Conservation (phyloP, 2,797 vertebrate species). For the Remorina albescens region DNA sequence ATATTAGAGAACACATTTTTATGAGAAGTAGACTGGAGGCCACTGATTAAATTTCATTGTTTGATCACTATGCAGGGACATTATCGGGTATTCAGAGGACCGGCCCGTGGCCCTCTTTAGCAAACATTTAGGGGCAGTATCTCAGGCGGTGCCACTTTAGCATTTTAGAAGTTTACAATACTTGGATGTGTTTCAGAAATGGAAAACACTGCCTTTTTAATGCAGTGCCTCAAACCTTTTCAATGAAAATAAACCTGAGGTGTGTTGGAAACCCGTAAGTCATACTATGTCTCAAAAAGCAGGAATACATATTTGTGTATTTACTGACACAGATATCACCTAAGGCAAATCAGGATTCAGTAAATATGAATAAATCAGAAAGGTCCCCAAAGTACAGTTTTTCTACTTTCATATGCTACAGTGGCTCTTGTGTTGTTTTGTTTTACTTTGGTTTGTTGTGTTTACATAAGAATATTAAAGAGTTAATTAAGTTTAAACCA, state of each 20-base stretch:
- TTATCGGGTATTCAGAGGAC: slow-evolving; percentile 72
- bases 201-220: slow-evolving; percentile 24
- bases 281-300: slow-evolving; percentile 54
- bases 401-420: slow-evolving; percentile 56
- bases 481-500: slow-evolving; percentile 78
- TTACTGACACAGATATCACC: slow-evolving; percentile 73
- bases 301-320: slow-evolving; percentile 79
- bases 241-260: slow-evolving; percentile 32
- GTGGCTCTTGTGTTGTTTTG: slow-evolving; percentile 62
- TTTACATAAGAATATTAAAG: slow-evolving; percentile 77
- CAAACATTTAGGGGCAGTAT: slow-evolving; percentile 73
- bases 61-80: slow-evolving; percentile 83
- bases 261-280: slow-evolving; percentile 52
- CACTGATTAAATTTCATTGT: slow-evolving; percentile 87
- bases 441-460: slow-evolving; percentile 66
- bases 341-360: slow-evolving; percentile 70
- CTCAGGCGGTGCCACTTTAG: slow-evolving; percentile 42
- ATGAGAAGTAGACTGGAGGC: slow-evolving; percentile 81
- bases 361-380: slow-evolving; percentile 82
- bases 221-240: slow-evolving; percentile 37
- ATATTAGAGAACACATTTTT: slow-evolving; percentile 86
- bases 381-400: slow-evolving; percentile 69
- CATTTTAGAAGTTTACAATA: slow-evolving; percentile 50
- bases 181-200: slow-evolving; percentile 44
- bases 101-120: slow-evolving; percentile 62